Percentiles rank a stretch among this genome's conserved stretches.
These are phyloP conservation scores for Patella vulgata DNA, from an alignment of 1,140 invertebrate species.

Conservation along the genomic window DNA sequence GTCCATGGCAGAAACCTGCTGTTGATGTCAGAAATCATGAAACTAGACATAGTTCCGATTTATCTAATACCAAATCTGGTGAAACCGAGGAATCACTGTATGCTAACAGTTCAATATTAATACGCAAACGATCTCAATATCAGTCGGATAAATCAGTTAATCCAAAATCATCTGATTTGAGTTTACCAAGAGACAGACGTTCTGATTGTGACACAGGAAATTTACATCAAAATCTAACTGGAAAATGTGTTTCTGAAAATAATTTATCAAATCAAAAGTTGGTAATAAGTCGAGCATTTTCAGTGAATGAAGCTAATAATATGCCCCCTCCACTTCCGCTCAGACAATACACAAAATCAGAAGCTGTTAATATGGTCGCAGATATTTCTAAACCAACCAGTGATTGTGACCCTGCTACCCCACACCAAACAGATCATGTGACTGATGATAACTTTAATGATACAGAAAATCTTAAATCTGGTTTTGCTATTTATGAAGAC, in stretches of 20 bases:
- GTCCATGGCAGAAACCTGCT: too few relatives aligned
- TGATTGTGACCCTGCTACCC: not conserved
- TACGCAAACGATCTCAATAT: constrained; percentile 34
- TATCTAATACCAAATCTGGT: constrained; percentile 10
- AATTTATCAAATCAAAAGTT: constrained; percentile 1
- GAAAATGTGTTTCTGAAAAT: constrained; percentile 6
- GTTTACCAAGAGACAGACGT: not conserved
- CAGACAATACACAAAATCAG: constrained; percentile 20
- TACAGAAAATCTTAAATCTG: not conserved
- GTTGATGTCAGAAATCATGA: too few relatives aligned
- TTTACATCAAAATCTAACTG: too few relatives aligned
- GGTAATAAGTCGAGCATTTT: not conserved
- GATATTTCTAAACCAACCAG: not conserved
- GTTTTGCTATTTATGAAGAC: too few relatives aligned
- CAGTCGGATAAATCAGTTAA: constrained; percentile 3
- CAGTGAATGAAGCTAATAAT: not conserved
- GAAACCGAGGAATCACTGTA: constrained; percentile 31
- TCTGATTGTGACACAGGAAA: not conserved
- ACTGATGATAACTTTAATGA: not conserved
- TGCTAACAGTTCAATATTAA: constrained; percentile 35
- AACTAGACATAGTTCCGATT: not conserved
- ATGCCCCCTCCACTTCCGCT: constrained; percentile 20
- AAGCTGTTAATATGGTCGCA: not conserved
- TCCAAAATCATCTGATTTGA: not conserved
- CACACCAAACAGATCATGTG: not conserved